These are phyloP conservation scores for Ammodramus savannarum DNA, from an alignment of 2,113 vertebrate genomes.

Conservation along the genomic window DNA sequence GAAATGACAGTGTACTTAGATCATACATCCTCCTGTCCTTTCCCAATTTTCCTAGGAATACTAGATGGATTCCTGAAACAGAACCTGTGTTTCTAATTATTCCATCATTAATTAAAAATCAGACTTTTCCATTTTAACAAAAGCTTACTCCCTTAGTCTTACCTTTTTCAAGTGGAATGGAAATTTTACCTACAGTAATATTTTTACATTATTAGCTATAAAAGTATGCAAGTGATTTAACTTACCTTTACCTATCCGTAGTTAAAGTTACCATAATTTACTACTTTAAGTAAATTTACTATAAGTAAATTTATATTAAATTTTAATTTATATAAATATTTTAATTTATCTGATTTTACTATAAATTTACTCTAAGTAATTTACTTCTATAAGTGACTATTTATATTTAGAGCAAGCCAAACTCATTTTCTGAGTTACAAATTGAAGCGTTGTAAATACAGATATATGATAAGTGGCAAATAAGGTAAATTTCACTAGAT, in stretches of 20 bases:
- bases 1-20: neutral
- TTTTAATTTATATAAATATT: neutral
- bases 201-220: neutral
- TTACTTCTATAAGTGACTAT: neutral
- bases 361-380: neutral
- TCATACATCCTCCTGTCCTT: neutral
- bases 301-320: neutral
- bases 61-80: neutral
- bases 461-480: neutral
- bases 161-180: neutral
- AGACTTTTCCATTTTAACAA: neutral
- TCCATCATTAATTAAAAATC: neutral
- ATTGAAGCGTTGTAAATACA: neutral
- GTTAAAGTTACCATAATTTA: neutral
- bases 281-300: neutral
- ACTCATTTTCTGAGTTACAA: neutral
- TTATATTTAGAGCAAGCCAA: neutral
- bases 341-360: neutral
- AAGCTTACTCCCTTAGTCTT: neutral
- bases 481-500: neutral
- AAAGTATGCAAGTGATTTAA: neutral
- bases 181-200: neutral
- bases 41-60: neutral
- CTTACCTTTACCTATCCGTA: neutral
- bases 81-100: neutral